phyloP scores from a whole-genome alignment of 2,888 invertebrate species.

The Chrysodeixis includens region DNA sequence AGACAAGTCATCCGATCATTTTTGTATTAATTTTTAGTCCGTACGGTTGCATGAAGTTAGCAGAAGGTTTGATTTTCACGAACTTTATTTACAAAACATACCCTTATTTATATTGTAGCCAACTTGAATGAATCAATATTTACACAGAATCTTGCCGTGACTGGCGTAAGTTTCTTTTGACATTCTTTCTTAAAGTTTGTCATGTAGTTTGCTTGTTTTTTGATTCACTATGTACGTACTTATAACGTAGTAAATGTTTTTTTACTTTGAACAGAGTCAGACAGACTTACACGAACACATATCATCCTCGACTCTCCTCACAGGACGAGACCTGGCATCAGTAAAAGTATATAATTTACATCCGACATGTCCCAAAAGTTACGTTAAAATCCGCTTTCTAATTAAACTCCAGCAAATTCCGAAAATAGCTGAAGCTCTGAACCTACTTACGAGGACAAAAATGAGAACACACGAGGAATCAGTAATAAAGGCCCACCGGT shows the following conservation, averaged over 20 bases:
- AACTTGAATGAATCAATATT: not conserved
- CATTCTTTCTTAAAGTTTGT: not conserved
- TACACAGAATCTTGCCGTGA: not conserved
- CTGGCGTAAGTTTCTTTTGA: not conserved
- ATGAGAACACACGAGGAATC: conserved; percentile 56
- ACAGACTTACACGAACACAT: not conserved
- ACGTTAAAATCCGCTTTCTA: conserved; percentile 44
- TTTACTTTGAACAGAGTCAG: not conserved
- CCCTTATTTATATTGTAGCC: not conserved
- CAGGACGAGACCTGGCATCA: conserved; percentile 9
- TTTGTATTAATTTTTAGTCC: no score
- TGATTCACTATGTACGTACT: not conserved
- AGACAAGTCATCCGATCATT: no score
- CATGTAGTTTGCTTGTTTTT: not conserved
- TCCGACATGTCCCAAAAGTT: conserved; percentile 25
- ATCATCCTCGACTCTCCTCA: not conserved
- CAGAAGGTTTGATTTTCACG: not conserved
- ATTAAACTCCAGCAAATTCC: conserved; percentile 50
- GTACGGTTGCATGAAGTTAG: not conserved
- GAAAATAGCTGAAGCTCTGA: conserved; percentile 46
- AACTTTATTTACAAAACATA: not conserved
- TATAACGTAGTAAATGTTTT: not conserved
- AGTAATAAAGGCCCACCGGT: conserved; percentile 57
- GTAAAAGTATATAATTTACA: conserved; percentile 27
- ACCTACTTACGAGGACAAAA: conserved; percentile 44